phyloP scores from a whole-genome alignment of 2,113 vertebrate genomes.

The Carassius auratus region DNA sequence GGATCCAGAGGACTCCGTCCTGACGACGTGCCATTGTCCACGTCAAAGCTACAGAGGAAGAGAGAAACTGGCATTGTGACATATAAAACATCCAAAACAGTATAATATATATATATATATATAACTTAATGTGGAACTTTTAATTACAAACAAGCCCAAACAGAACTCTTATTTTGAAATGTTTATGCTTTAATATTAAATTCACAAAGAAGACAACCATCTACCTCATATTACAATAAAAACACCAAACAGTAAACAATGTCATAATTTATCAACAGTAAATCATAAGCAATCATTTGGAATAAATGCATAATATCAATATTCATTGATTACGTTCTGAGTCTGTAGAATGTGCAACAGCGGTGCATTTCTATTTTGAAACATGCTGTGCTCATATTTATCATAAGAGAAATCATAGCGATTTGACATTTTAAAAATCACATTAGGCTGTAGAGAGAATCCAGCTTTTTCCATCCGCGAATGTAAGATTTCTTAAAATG shows the following conservation, averaged over 20 bases:
- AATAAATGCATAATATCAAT: background rate
- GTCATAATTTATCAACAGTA: background rate
- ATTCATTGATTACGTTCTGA: background rate
- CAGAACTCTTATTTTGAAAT: no score
- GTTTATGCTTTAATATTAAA: no score
- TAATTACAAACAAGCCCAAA: no score
- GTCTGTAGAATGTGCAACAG: background rate
- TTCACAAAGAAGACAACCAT: no score
- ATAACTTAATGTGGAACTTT: no score
- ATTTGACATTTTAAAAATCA: background rate
- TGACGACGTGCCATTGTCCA: conserved; percentile 60
- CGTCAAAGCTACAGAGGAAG: conserved; percentile 54
- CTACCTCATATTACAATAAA: no score
- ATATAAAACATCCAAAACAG: background rate
- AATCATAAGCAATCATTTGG: background rate
- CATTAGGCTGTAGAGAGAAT: background rate
- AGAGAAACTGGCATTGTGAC: background rate
- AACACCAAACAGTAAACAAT: no score
- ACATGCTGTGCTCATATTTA: background rate
- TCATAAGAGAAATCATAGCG: background rate
- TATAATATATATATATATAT: no score
- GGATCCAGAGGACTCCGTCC: conserved; percentile 84
- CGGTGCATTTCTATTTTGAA: background rate
- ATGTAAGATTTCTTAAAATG: background rate
- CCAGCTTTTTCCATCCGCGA: no score